These are phyloP conservation scores for Delia radicum DNA, from an alignment of 1,140 invertebrate genomes.

Conservation along the genomic window DNA sequence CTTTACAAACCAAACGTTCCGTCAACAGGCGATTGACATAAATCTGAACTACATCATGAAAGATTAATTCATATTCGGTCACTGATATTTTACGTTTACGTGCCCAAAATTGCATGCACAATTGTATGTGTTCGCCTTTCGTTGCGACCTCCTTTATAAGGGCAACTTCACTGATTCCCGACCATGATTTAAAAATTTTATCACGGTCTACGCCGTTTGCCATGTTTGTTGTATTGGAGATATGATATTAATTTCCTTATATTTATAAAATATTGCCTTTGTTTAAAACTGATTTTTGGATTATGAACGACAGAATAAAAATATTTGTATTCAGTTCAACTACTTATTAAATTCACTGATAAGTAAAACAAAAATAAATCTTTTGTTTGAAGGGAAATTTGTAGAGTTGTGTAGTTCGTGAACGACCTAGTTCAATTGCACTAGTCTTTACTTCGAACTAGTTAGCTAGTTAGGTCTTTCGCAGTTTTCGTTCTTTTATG, in stretches of 20 bases:
- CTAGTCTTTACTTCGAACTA: no score
- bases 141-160: conserved; percentile 54
- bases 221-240: background rate
- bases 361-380: background rate
- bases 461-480: no score
- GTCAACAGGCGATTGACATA: conserved; percentile 50
- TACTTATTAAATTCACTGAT: background rate
- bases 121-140: conserved; percentile 50
- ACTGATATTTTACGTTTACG: conserved; percentile 40
- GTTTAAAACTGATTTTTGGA: no score
- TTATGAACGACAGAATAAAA: background rate
- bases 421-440: no score
- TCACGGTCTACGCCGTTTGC: conserved; percentile 35
- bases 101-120: conserved; percentile 48
- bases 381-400: no score
- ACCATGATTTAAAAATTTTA: conserved; percentile 50
- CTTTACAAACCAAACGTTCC: conserved; percentile 50
- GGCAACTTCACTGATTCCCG: conserved; percentile 43
- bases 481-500: no score
- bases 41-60: conserved; percentile 49
- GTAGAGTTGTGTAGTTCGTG: no score
- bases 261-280: background rate
- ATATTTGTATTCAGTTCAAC: background rate
- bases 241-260: background rate
- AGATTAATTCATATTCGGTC: conserved; percentile 44